Evolutionary conservation across 2,888 invertebrate species (phyloP).

Genomic region (Drosophila fungiperda): DNA sequence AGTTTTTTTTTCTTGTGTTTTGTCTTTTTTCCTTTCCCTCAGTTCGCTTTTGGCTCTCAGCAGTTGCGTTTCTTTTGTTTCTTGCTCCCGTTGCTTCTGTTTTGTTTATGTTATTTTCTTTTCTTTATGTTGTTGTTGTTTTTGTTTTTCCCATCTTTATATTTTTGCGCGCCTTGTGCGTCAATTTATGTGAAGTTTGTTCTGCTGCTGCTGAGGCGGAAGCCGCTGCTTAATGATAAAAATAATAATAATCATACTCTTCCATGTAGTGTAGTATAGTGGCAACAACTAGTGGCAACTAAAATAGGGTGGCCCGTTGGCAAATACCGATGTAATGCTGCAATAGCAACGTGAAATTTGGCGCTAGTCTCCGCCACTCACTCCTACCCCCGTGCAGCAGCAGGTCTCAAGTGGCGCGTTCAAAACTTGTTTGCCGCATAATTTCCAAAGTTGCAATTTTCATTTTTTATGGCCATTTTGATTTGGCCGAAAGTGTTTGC

Average conservation of each 20-base stretch:
- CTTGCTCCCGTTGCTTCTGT: constrained; percentile 32
- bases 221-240: constrained; percentile 66
- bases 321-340: constrained; percentile 32
- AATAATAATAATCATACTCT: constrained; percentile 36
- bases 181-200: constrained; percentile 62
- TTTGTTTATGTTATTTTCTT: constrained; percentile 44
- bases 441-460: constrained; percentile 77
- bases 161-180: constrained; percentile 60
- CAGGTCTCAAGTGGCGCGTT: constrained; percentile 27
- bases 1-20: constrained; percentile 27
- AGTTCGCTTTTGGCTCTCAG: constrained; percentile 12
- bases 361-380: background rate
- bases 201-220: constrained; percentile 49
- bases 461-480: constrained; percentile 65
- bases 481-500: constrained; percentile 51
- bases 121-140: constrained; percentile 20
- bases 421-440: constrained; percentile 71
- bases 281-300: constrained; percentile 24
- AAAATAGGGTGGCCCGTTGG: constrained; percentile 56
- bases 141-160: constrained; percentile 61
- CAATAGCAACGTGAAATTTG: constrained; percentile 42
- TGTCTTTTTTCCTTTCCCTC: constrained; percentile 13
- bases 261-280: constrained; percentile 41
- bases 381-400: background rate
- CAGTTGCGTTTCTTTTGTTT: constrained; percentile 14